A percentile compares a stretch with the other conserved stretches of the same genome.
These are phyloP conservation scores for Tenualosa thibaudeaui DNA, from an alignment of 2,797 vertebrate genomes.

Conservation along the genomic window DNA sequence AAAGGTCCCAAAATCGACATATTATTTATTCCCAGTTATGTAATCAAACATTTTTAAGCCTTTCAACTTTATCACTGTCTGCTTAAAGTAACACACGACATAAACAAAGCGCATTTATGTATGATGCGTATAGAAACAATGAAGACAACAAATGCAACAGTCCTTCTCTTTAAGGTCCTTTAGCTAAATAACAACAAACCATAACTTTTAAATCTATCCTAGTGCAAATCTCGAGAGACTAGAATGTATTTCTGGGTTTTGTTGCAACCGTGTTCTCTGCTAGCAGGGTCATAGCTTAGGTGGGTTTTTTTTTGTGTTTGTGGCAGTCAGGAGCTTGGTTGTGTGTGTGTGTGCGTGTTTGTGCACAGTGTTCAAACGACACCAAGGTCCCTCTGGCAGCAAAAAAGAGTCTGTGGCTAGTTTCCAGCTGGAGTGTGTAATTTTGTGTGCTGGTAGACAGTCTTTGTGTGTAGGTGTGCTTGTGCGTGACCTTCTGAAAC, in stretches of 20 bases:
- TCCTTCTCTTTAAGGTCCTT: not conserved
- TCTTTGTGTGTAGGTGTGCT: not conserved
- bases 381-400: slow-evolving; percentile 39
- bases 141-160: not conserved
- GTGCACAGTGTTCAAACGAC: slow-evolving; percentile 39
- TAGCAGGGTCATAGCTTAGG: not conserved
- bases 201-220: slow-evolving; percentile 50
- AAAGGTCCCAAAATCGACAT: slow-evolving; percentile 40
- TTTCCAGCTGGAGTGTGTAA: slow-evolving; percentile 28
- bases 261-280: not conserved
- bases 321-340: not conserved
- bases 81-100: slow-evolving; percentile 23
- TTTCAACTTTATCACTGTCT: slow-evolving; percentile 52
- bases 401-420: slow-evolving; percentile 32
- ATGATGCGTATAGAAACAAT: not conserved
- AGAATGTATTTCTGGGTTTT: slow-evolving; percentile 60
- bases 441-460: not conserved
- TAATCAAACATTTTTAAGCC: slow-evolving; percentile 26
- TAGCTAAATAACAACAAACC: not conserved
- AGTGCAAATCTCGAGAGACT: slow-evolving; percentile 63
- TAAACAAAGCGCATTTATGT: slow-evolving; percentile 1
- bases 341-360: not conserved
- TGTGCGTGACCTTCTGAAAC: not conserved
- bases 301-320: not conserved
- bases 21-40: not conserved